A percentile compares a stretch with the other conserved stretches of the same genome.
phyloP scores from a whole-genome alignment of 2,888 invertebrate species.

The Heliconius erato region DNA sequence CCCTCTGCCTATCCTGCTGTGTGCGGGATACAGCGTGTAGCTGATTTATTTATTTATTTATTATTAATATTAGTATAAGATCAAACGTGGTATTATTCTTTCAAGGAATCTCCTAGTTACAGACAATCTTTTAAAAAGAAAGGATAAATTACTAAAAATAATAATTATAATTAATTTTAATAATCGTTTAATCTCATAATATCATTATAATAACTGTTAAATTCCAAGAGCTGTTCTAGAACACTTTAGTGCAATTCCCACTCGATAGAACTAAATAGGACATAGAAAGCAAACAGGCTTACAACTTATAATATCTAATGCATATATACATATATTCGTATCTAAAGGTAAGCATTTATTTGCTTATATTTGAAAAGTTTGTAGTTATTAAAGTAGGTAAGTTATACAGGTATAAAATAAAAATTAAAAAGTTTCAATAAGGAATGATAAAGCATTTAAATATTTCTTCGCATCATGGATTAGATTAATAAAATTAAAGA shows the following conservation, averaged over 20 bases:
- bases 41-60: too few species aligned
- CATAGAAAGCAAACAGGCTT: constrained; percentile 48
- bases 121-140: too few species aligned
- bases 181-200: background rate
- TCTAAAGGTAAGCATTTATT: background rate
- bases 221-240: constrained; percentile 3
- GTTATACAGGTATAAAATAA: background rate
- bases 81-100: background rate
- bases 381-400: background rate
- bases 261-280: constrained; percentile 7
- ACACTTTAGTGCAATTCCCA: constrained; percentile 25
- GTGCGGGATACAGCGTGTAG: too few species aligned
- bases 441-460: background rate
- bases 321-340: background rate
- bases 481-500: background rate
- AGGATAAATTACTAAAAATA: too few species aligned
- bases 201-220: background rate
- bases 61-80: too few species aligned
- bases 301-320: constrained; percentile 38
- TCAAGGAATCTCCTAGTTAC: background rate
- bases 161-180: too few species aligned
- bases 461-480: background rate
- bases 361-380: background rate
- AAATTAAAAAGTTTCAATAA: too few species aligned
- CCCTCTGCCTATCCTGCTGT: too few species aligned